These are phyloP conservation scores for Allacma fusca DNA, from an alignment of 2,888 invertebrate genomes.

Conservation along the genomic window DNA sequence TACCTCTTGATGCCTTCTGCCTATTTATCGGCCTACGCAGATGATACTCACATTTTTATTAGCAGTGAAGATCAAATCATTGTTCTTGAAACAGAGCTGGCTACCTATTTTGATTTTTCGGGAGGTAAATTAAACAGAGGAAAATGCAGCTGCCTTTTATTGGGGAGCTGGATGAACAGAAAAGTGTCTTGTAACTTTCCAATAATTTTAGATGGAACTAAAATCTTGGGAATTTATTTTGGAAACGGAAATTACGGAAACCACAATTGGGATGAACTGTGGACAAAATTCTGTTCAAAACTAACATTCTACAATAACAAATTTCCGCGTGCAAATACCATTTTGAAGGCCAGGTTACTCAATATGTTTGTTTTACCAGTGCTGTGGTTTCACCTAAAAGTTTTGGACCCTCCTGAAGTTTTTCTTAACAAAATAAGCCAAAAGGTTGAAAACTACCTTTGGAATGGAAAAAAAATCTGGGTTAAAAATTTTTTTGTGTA, in stretches of 20 bases:
- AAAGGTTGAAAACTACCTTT: background rate
- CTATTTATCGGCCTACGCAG: background rate
- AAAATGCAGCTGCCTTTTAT: too few species aligned
- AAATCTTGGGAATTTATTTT: constrained; percentile 17
- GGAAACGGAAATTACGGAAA: background rate
- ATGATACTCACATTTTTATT: background rate
- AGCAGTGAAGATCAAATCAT: background rate
- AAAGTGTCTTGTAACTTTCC: background rate
- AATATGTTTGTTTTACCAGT: constrained; percentile 19
- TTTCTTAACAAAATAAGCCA: background rate
- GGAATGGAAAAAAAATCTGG: background rate
- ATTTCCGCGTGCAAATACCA: background rate
- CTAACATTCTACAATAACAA: background rate
- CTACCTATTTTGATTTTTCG: background rate
- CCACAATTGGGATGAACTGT: background rate
- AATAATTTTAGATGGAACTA: background rate
- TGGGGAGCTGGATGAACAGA: background rate
- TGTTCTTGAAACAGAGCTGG: background rate
- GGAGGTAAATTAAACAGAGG: constrained; percentile 9
- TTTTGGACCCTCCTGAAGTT: constrained; percentile 3
- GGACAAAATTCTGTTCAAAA: background rate
- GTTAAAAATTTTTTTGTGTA: background rate
- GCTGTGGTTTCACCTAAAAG: too few species aligned
- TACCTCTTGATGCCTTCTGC: background rate
- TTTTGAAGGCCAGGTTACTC: background rate